Base-by-base conservation (phyloP, 2,888 invertebrate species). In the Epistrophe grossulariae region DNA sequence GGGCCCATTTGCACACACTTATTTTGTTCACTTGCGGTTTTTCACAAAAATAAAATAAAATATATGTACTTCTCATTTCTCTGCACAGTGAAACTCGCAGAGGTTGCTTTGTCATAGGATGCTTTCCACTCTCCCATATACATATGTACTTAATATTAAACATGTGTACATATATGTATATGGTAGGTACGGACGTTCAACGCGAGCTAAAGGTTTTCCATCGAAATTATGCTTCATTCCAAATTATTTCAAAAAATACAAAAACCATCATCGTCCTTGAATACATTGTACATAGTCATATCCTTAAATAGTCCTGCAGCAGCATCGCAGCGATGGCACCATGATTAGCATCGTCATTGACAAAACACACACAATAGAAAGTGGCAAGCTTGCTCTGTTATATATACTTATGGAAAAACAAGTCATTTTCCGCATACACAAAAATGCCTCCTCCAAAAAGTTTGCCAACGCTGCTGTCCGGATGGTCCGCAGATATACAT, bases 341-440 rank as follows among this genome's bases (percentile, higher is more conserved):
- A 8, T 59, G 13, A 11, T 60, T 38, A 35, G 38, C 57, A 59
- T 60, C 19, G 38, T 60, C 38, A 15, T 24, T 60, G 60, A 60
- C 62, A 62, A 52, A 45, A 59, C 28, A 59, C 57, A 50, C 68
- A 50, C 52, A 70, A 52, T 38, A 38, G 48, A 50, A 40, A 62
- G 43, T 62, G 62, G 24, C 35, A 62, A 17, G 43, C 45, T 48
- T 60, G 35, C 15, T 62, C 19, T 11, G 7, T 28, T 60, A 24
- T 24, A 24, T 3, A 24, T 24, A 24, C 24, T 4, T 60, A 11
- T 38, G 19, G 68, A 64, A 62, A 73, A 83, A 74, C 68, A 62
- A 74, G 82, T 72, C 50, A 83, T 83, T 83, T 83, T 83, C 72
- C 72, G 78, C 64, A 78, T 83, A 78, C 78, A 78, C 82, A 68